Conservation (phyloP, 2,888 invertebrate species). For the Agelastica alni region DNA sequence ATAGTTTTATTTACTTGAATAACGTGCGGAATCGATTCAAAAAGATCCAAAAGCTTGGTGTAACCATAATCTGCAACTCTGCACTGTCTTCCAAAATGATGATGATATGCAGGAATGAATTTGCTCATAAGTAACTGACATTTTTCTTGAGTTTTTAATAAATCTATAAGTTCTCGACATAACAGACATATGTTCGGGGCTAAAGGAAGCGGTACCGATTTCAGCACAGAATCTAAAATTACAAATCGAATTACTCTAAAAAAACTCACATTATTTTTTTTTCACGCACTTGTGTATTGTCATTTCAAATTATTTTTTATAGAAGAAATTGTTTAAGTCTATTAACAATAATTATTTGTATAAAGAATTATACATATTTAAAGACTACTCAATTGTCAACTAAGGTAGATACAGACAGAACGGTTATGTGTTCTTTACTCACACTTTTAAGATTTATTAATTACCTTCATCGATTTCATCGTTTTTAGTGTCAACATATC, state of each 20-base stretch:
- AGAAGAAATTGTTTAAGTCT: no score
- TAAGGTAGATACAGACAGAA: neutral
- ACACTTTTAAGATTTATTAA: neutral
- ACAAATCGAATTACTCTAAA: no score
- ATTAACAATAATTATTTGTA: no score
- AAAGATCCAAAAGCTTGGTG: constrained; percentile 86
- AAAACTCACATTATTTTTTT: no score
- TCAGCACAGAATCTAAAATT: constrained; percentile 49
- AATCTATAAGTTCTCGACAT: constrained; percentile 84
- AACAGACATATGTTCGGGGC: constrained; percentile 78
- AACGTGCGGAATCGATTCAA: constrained; percentile 85
- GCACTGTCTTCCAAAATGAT: constrained; percentile 94
- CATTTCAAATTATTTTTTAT: no score
- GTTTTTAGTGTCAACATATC: constrained; percentile 38
- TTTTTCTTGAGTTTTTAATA: constrained; percentile 79
- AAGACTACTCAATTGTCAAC: no score
- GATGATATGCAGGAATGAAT: constrained; percentile 94
- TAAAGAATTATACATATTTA: no score
- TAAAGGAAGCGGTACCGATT: constrained; percentile 68
- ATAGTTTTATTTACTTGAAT: constrained; percentile 68
- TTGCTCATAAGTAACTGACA: constrained; percentile 83
- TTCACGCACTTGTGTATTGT: no score
- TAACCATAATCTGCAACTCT: constrained; percentile 97
- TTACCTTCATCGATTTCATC: constrained; percentile 43
- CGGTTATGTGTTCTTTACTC: no score